Evolutionary conservation across 2,888 invertebrate genomes (phyloP), one percentile per base, ranked within the genome.

Genomic region (Limnephilus lunatus): DNA sequence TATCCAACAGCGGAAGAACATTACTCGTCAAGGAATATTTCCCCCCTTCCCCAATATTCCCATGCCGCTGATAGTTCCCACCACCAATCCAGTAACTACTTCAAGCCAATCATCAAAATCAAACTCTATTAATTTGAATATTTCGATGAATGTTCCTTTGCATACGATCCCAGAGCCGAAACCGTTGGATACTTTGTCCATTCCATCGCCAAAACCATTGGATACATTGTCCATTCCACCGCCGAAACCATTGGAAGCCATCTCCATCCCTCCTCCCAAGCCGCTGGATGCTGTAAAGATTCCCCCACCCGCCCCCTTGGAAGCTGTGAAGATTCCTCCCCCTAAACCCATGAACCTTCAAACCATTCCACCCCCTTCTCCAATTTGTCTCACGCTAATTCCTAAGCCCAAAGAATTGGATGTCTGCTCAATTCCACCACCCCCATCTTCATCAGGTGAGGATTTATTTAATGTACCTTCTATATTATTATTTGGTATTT

Each of bases 341-440:
- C 96, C 97, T 12, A 96, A 97, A 94, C 96, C 97, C 1, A 95
- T 97, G 94, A 97, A 97, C 94, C 95, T 97, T 30, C 97, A 97
- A 94, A 96, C 96, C 93, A 97, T 97, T 94, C 97, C 97, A 35
- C 96, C 97, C 3, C 97, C 97, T 0, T 96, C 96, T 94, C 96
- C 97, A 5, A 95, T 97, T 89, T 96, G 97, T 93, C 94, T 97
- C 89, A 97, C 96, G 94, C 96, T 97, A 94, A 97, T 97, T 93
- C 97, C 97, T 12, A 97, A 97, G 94, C 97, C 97, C 0, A 96
- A 97, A 94, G 97, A 97, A 87, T 94, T 97, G 94, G 97, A 97
- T 94, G 95, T 96, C 89, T 95, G 96, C 94, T 96, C 96, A 94
- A 96, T 97, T 93, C 97, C 97, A 3, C 95, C 96, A 32, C 96